A percentile compares a stretch with the other conserved stretches of the same genome.
These are phyloP conservation scores for Thymelicus sylvestris DNA, from an alignment of 2,888 invertebrate genomes.

Conservation along the genomic window DNA sequence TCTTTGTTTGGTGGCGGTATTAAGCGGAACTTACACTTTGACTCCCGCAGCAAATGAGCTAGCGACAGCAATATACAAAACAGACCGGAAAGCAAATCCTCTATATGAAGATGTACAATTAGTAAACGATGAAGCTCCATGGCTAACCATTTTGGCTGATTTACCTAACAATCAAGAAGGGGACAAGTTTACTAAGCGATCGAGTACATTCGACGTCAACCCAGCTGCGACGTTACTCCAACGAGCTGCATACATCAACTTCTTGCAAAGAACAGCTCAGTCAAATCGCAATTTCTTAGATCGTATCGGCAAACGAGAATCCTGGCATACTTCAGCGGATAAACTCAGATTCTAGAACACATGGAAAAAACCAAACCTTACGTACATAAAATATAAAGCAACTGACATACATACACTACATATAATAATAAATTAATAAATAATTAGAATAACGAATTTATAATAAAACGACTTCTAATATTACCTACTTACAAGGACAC, in stretches of 20 bases:
- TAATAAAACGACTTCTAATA: too few relatives aligned
- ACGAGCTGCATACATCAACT: slow-evolving; percentile 32
- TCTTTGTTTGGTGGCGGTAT: slow-evolving; percentile 4
- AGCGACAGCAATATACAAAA: slow-evolving; percentile 2
- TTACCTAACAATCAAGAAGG: not conserved
- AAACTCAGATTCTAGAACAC: not conserved
- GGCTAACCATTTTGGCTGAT: not conserved
- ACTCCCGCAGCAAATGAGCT: slow-evolving; percentile 9
- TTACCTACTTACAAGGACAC: too few relatives aligned
- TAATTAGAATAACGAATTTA: not conserved
- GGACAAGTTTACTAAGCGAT: slow-evolving; percentile 19
- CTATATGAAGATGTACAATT: not conserved
- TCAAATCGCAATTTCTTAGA: slow-evolving; percentile 25
- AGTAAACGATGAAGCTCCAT: slow-evolving; percentile 8
- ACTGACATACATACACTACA: too few relatives aligned
- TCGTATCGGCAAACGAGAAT: slow-evolving; percentile 19
- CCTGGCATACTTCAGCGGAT: not conserved
- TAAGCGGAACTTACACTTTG: slow-evolving; percentile 13
- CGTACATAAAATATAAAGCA: not conserved
- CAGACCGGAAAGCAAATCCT: slow-evolving; percentile 2
- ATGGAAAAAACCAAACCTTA: not conserved
- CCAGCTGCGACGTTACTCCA: slow-evolving; percentile 20
- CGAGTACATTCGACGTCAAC: slow-evolving; percentile 13
- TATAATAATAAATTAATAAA: not conserved
- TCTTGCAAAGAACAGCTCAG: slow-evolving; percentile 16